Conservation (phyloP, 2,888 invertebrate genomes). For the Portevinia maculata region DNA sequence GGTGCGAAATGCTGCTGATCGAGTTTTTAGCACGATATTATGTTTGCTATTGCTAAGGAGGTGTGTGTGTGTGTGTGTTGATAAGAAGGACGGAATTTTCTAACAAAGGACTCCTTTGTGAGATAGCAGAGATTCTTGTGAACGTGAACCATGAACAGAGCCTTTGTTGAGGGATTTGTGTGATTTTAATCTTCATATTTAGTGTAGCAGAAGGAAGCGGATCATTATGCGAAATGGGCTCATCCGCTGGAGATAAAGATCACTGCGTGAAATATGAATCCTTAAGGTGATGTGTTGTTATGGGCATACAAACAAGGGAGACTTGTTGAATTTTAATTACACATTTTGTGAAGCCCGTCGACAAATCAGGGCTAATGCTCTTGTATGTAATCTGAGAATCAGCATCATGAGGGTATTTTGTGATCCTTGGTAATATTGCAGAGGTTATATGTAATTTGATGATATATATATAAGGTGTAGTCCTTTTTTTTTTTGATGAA, state of each 20-base stretch:
- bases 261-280: conserved; percentile 52
- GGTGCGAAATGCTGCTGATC: conserved; percentile 47
- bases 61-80: conserved; percentile 25
- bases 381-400: conserved; percentile 52
- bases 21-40: conserved; percentile 16
- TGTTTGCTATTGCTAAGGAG: conserved; percentile 2
- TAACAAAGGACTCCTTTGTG: conserved; percentile 35
- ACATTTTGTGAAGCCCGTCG: conserved; percentile 1
- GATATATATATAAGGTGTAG: conserved; percentile 14
- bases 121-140: conserved; percentile 5
- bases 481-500: background rate
- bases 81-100: conserved; percentile 3
- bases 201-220: conserved; percentile 40
- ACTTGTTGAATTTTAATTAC: conserved; percentile 45
- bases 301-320: conserved; percentile 7
- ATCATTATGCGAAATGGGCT: conserved; percentile 36
- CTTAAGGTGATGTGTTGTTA: conserved; percentile 14
- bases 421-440: conserved; percentile 21
- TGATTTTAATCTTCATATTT: conserved; percentile 54
- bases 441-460: conserved; percentile 31
- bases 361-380: conserved; percentile 20
- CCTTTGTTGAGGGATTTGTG: conserved; percentile 24
- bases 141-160: conserved; percentile 24
- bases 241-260: conserved; percentile 36
- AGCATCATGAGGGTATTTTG: conserved; percentile 35